These are phyloP conservation scores for Copidosoma aretas DNA, from an alignment of 2,888 invertebrate genomes.

Conservation along the genomic window DNA sequence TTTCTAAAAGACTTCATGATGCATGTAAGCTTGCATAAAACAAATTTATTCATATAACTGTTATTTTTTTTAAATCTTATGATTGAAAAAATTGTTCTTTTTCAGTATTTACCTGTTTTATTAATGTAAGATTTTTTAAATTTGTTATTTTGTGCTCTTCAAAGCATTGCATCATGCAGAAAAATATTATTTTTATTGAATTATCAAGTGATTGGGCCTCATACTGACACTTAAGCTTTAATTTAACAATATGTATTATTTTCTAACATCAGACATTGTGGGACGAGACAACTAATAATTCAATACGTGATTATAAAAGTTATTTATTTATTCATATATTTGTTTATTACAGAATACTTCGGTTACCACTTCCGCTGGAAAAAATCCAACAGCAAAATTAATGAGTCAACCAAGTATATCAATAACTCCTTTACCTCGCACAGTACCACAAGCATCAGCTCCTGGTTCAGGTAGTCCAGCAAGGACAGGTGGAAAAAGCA, in stretches of 20 bases:
- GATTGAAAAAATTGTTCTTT: constrained; percentile 6
- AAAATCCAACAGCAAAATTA: constrained; percentile 62
- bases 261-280: constrained; percentile 28
- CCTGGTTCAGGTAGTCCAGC: constrained; percentile 59
- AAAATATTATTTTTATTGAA: constrained; percentile 15
- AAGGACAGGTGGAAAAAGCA: constrained; percentile 71
- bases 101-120: constrained; percentile 1
- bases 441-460: constrained; percentile 60
- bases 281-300: not conserved
- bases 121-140: constrained; percentile 16
- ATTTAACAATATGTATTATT: constrained; percentile 28
- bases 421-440: constrained; percentile 84
- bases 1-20: constrained; percentile 17
- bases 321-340: not conserved
- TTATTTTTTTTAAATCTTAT: not conserved
- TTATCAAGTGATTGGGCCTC: constrained; percentile 22
- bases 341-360: constrained; percentile 54
- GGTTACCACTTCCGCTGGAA: constrained; percentile 48
- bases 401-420: constrained; percentile 87
- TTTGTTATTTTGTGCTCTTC: constrained; percentile 17
- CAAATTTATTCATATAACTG: not conserved
- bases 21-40: constrained; percentile 25
- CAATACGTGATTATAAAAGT: not conserved
- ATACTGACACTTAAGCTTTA: constrained; percentile 30
- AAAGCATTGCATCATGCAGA: constrained; percentile 31